phyloP scores from a whole-genome alignment of 2,888 invertebrate species.

The Colostygia pectinataria region DNA sequence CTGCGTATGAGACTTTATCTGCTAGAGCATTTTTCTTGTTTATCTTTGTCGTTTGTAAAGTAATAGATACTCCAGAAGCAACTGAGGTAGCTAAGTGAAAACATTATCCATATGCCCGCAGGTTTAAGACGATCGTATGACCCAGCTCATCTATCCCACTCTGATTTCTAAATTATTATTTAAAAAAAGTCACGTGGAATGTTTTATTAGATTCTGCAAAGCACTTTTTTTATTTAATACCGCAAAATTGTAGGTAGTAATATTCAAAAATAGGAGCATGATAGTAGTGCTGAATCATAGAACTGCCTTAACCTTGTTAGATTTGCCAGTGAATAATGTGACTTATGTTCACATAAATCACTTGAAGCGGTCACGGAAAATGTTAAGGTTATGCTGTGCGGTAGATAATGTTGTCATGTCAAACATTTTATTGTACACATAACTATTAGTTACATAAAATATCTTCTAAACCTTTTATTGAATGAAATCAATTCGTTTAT shows the following conservation, averaged over 20 bases:
- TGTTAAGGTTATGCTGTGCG: too few relatives aligned
- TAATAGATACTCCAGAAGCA: conserved; percentile 9
- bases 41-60: conserved; percentile 19
- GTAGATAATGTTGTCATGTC: too few relatives aligned
- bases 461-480: background rate
- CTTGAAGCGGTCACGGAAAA: background rate
- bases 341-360: conserved; percentile 7
- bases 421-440: too few relatives aligned
- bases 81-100: conserved; percentile 5
- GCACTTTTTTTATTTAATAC: too few relatives aligned
- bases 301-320: conserved; percentile 1
- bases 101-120: conserved; percentile 1
- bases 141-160: too few relatives aligned
- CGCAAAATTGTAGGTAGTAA: too few relatives aligned
- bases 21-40: conserved; percentile 15
- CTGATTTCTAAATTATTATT: too few relatives aligned
- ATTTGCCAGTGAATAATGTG: conserved; percentile 9
- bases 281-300: too few relatives aligned
- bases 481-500: conserved; percentile 8
- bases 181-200: too few relatives aligned
- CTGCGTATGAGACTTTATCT: conserved; percentile 15
- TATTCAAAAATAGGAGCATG: too few relatives aligned
- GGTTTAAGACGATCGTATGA: too few relatives aligned
- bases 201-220: too few relatives aligned
- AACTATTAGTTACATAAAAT: background rate